Evolutionary conservation across 1,140 invertebrate species (phyloP).

Genomic region (Helicoverpa armigera): DNA sequence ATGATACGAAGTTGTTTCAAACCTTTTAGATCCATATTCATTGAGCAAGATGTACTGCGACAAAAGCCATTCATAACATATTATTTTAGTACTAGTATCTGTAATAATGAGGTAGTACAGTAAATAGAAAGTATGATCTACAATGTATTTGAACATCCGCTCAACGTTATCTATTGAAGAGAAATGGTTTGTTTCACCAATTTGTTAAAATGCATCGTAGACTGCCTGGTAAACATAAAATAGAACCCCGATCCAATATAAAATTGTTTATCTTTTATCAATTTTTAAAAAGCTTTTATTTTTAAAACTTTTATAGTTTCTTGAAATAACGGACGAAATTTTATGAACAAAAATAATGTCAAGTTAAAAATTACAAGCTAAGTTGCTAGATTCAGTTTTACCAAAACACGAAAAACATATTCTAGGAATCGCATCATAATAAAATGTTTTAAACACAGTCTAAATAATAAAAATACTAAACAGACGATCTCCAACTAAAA

Average conservation of each 20-base stretch:
- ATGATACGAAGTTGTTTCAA: neutral
- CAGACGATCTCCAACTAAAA: neutral
- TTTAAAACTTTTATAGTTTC: too few relatives aligned
- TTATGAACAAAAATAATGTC: neutral
- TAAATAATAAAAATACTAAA: neutral
- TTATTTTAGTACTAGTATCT: neutral
- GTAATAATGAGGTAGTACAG: too few relatives aligned
- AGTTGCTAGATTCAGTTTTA: neutral
- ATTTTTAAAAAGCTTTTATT: too few relatives aligned
- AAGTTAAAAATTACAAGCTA: neutral
- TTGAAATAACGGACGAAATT: neutral
- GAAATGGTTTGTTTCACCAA: neutral
- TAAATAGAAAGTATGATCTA: neutral
- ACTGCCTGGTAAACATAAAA: too few relatives aligned
- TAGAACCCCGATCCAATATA: too few relatives aligned
- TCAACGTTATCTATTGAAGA: neutral
- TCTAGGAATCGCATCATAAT: neutral
- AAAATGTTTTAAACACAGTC: neutral
- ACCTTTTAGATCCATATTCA: neutral
- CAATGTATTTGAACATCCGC: conserved; percentile 13
- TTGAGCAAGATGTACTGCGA: neutral
- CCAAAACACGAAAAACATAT: neutral
- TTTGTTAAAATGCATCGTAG: neutral
- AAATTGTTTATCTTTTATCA: too few relatives aligned
- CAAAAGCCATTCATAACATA: neutral